Base-by-base conservation (phyloP, 2,113 vertebrate species). In the Dicentrarchus labrax region DNA sequence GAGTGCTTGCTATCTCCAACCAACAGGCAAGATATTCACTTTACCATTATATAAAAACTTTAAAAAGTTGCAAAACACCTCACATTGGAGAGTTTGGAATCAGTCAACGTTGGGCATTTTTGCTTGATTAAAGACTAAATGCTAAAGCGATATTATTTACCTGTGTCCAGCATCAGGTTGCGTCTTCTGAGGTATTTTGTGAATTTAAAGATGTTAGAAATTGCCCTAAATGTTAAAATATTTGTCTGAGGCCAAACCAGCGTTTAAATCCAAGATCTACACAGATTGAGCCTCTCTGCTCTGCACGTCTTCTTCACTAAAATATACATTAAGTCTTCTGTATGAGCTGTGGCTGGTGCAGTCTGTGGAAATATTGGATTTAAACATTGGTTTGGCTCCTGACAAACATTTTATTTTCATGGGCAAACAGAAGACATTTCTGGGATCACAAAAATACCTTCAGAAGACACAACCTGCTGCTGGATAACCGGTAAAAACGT, bases 351-450 rank as follows among this genome's bases (percentile, higher is more conserved):
- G 13, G 22, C 47, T 30, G 17, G 10, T 0, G 50, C 13, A 0
- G 22, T 56, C 64, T 41, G 21, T 61, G 12, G 60, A 61, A 45
- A 71, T 53, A 64, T 30, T n/a, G n/a, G n/a, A n/a, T 81, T 79
- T 71, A 54, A 76, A 83, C 36, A 56, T n/a, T 57, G 8, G 11
- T 30, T 64, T 60, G 47, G 6, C 10, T 53, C 64, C 15, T 64
- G 56, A 77, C n/a, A 13, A 0, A 48, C 41, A 0, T 22, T 69
- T 57, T 57, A 57, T 16, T 56, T 21, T 30, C 47, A 47, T 0
- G 0, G n/a, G 2, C 21, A 56, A 0, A 64, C 47, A 61, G 51
- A 60, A 30, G 0, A 54, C 4, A 1, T 57, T 48, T 54, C 5
- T 12, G 5, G 15, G 13, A 13, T 47, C 62, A 24, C 10, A 75